A percentile compares a stretch with the other conserved stretches of the same genome.
Conservation (phyloP, 2,797 vertebrate genomes). For the Acanthurus tractus region DNA sequence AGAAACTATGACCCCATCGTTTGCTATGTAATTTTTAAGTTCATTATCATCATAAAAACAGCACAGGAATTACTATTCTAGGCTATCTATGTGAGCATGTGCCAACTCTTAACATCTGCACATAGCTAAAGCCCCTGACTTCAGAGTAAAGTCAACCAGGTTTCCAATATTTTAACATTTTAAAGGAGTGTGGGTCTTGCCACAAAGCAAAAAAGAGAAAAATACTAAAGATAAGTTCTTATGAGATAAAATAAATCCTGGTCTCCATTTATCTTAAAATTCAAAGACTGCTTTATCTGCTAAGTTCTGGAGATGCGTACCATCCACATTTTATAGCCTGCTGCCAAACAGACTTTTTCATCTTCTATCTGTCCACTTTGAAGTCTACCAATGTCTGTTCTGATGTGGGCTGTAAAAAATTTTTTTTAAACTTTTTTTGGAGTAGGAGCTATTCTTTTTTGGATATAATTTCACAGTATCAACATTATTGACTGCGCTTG, state of each 20-base stretch:
- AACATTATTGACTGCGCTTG: background rate
- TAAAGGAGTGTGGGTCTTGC: background rate
- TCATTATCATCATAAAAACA: background rate
- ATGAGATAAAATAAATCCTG: conserved; percentile 2
- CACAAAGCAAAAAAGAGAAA: background rate
- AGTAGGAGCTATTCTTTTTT: background rate
- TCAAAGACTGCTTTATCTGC: conserved; percentile 4
- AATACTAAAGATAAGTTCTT: background rate
- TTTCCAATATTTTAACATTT: background rate
- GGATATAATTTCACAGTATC: background rate
- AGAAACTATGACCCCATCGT: background rate
- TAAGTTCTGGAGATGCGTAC: background rate
- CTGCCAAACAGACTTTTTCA: conserved; percentile 8
- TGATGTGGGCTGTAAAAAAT: background rate
- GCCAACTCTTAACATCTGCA: background rate
- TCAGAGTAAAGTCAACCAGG: background rate
- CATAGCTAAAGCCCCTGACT: background rate
- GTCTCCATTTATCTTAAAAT: conserved; percentile 3
- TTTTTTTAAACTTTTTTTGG: background rate
- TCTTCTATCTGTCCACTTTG: conserved; percentile 13
- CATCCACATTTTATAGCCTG: conserved; percentile 22
- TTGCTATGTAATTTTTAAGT: background rate
- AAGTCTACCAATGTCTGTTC: conserved; percentile 26
- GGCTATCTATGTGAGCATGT: background rate
- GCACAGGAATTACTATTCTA: background rate